Conservation (phyloP, 2,888 invertebrate species). For the Carpatolechia fugitivella region DNA sequence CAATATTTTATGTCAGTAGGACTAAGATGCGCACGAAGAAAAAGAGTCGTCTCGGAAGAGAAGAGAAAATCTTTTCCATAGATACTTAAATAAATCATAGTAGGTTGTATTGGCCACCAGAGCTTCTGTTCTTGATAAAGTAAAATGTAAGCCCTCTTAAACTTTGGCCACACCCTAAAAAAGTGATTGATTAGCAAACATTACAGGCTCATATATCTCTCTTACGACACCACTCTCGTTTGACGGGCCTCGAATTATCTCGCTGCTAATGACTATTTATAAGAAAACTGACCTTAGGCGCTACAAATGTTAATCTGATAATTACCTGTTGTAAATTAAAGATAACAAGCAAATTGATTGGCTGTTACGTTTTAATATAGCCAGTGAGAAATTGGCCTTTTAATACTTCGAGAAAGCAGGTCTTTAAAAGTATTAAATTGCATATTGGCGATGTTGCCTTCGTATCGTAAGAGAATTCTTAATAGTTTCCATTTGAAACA, state of each 20-base stretch:
- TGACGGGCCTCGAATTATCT: constrained; percentile 48
- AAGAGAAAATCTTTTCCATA: too few species aligned
- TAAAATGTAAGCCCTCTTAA: constrained; percentile 26
- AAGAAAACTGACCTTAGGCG: constrained; percentile 21
- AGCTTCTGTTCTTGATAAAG: too few species aligned
- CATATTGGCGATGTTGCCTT: too few species aligned
- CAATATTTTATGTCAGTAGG: too few species aligned
- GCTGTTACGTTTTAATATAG: not conserved
- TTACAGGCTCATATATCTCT: constrained; percentile 34
- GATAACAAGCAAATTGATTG: constrained; percentile 6
- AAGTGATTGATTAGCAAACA: constrained; percentile 43
- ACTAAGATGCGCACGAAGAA: too few species aligned
- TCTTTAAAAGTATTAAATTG: not conserved
- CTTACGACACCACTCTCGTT: constrained; percentile 48
- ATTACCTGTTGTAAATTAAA: constrained; percentile 9
- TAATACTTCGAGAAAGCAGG: not conserved
- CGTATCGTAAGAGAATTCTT: too few species aligned
- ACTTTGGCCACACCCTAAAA: constrained; percentile 22
- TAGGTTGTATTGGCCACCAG: too few species aligned
- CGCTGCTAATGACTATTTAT: constrained; percentile 39
- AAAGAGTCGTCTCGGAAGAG: too few species aligned
- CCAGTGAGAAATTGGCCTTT: not conserved
- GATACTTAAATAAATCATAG: too few species aligned
- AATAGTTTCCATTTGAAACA: too few species aligned
- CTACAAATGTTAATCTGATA: constrained; percentile 8